These are phyloP conservation scores for Micropoecilia bifurca DNA, from an alignment of 2,797 vertebrate species.

Conservation along the genomic window DNA sequence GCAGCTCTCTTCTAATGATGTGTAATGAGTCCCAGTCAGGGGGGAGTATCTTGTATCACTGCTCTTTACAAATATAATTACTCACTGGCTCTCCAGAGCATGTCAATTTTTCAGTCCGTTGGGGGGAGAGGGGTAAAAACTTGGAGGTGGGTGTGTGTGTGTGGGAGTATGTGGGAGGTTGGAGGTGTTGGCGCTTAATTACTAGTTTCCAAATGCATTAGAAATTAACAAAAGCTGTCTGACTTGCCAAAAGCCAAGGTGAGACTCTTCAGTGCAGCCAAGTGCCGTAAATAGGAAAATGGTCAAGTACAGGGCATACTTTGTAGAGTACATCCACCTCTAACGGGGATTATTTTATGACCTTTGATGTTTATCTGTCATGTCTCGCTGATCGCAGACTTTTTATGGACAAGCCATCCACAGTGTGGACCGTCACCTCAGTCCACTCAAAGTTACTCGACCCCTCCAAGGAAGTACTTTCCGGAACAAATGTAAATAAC, in stretches of 20 bases:
- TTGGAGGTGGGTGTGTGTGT: neutral
- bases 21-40: slow-evolving; percentile 84
- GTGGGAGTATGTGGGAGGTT: neutral
- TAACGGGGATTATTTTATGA: slow-evolving; percentile 61
- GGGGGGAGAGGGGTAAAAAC: slow-evolving; percentile 35
- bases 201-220: slow-evolving; percentile 83
- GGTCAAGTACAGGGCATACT: slow-evolving; percentile 50
- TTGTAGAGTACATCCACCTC: slow-evolving; percentile 53
- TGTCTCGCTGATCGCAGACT: slow-evolving; percentile 62
- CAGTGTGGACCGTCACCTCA: slow-evolving; percentile 33
- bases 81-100: slow-evolving; percentile 84
- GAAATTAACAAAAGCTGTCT: slow-evolving; percentile 80
- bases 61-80: slow-evolving; percentile 89
- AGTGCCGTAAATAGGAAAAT: slow-evolving; percentile 43
- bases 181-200: slow-evolving; percentile 73
- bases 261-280: slow-evolving; percentile 55
- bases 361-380: slow-evolving; percentile 70
- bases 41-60: slow-evolving; percentile 86
- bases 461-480: slow-evolving; percentile 49
- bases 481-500: slow-evolving; percentile 72
- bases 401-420: slow-evolving; percentile 38
- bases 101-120: slow-evolving; percentile 82
- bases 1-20: slow-evolving; percentile 81
- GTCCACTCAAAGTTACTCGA: slow-evolving; percentile 43
- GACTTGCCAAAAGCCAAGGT: slow-evolving; percentile 79